Conservation (phyloP, 2,888 invertebrate genomes). For the Microplitis deprimator region DNA sequence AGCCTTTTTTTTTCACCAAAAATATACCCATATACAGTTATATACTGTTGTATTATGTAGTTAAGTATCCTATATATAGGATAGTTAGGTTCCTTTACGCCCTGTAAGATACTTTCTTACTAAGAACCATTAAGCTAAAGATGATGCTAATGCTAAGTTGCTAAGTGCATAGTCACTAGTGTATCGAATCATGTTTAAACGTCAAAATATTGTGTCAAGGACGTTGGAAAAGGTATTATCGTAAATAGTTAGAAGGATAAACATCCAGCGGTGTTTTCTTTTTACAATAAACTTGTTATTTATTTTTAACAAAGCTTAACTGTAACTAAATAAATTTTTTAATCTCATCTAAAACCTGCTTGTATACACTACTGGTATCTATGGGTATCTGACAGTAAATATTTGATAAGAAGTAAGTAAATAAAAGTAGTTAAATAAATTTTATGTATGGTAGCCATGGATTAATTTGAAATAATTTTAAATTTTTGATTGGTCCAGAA, state of each 20-base stretch:
- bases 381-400: no score
- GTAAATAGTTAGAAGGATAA: slow-evolving; percentile 7
- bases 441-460: no score
- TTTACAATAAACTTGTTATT: slow-evolving; percentile 7
- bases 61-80: no score
- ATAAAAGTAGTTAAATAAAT: no score
- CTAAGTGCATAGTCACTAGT: background rate
- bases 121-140: slow-evolving; percentile 1
- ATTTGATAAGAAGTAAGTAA: no score
- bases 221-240: slow-evolving; percentile 33
- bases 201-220: slow-evolving; percentile 67
- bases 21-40: no score
- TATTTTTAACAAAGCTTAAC: slow-evolving; percentile 3
- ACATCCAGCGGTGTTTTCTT: slow-evolving; percentile 4
- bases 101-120: background rate
- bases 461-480: no score
- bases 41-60: no score
- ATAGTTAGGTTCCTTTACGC: background rate
- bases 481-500: no score
- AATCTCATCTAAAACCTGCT: no score
- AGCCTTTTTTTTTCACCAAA: background rate
- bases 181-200: slow-evolving; percentile 37
- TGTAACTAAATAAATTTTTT: slow-evolving; percentile 2
- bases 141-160: background rate
- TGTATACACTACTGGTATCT: no score